Evolutionary conservation across 2,797 vertebrate species (phyloP).

Genomic region (Sebastiscus albofasciatus): DNA sequence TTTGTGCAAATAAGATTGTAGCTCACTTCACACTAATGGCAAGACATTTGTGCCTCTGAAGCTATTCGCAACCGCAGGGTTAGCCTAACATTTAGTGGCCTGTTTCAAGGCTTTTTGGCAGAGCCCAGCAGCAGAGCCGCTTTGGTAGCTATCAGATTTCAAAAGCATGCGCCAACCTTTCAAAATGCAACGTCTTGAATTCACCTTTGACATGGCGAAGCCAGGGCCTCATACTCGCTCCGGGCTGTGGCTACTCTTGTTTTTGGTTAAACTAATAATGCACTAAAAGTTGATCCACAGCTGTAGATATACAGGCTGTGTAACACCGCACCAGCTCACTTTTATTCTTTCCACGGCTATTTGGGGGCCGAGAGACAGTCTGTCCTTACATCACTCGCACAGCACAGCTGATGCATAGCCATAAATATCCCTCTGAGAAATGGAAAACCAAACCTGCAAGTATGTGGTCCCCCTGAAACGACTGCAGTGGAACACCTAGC

Average conservation of each 20-base stretch:
- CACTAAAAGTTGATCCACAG: constrained; percentile 36
- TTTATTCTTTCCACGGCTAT: constrained; percentile 81
- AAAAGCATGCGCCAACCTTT: constrained; percentile 58
- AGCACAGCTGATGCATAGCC: constrained; percentile 80
- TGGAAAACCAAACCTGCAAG: constrained; percentile 75
- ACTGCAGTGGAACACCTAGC: constrained; percentile 59
- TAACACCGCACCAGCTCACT: constrained; percentile 66
- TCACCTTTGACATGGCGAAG: constrained; percentile 37
- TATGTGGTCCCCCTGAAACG: constrained; percentile 42
- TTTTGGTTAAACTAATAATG: constrained; percentile 50
- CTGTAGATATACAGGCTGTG: constrained; percentile 40
- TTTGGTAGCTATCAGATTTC: constrained; percentile 63
- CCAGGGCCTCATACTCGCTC: neutral
- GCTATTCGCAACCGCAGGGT: constrained; percentile 9
- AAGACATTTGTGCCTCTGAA: neutral
- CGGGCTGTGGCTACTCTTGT: neutral
- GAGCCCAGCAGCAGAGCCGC: constrained; percentile 30
- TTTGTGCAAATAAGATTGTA: constrained; percentile 10
- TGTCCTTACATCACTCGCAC: constrained; percentile 78
- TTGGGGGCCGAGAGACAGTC: constrained; percentile 70
- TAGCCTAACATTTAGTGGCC: neutral
- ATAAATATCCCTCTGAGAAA: constrained; percentile 83
- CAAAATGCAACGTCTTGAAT: constrained; percentile 42
- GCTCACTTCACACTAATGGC: neutral
- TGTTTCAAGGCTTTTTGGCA: constrained; percentile 52